Conservation (phyloP, 2,797 vertebrate species). For the Sebastes flavidus region DNA sequence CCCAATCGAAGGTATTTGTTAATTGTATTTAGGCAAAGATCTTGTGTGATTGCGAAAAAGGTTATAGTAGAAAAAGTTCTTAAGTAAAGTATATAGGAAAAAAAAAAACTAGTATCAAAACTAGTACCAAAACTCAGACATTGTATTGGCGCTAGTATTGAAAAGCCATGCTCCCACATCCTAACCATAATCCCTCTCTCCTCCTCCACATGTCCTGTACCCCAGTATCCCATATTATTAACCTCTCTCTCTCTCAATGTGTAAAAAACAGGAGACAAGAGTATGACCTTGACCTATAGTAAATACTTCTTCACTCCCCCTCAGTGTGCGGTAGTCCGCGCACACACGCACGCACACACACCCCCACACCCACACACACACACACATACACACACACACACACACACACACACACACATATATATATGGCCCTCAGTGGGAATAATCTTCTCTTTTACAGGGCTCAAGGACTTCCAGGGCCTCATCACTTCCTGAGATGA, state of each 20-base stretch:
- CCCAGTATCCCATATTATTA: background rate
- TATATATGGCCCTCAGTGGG: background rate
- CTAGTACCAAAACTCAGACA: background rate
- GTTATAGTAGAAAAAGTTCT: accelerated
- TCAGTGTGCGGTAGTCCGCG: slow-evolving; percentile 3
- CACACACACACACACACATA: background rate
- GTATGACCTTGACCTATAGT: slow-evolving; percentile 13
- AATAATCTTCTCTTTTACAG: slow-evolving; percentile 35
- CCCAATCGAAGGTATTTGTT: background rate
- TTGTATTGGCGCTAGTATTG: background rate
- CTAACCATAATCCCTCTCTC: background rate
- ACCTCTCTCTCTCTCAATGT: background rate
- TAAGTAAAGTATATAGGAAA: background rate
- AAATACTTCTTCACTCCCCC: background rate
- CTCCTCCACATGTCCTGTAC: background rate
- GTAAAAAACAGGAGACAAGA: background rate
- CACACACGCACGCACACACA: no score
- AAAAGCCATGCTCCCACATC: background rate
- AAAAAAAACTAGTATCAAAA: background rate
- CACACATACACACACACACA: background rate
- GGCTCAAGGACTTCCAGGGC: slow-evolving; percentile 47
- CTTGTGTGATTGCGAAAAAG: background rate
- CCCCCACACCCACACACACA: background rate
- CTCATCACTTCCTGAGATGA: slow-evolving; percentile 47
- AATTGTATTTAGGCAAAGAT: background rate